Base-by-base conservation (phyloP, 1,140 invertebrate species). In the Tyrophagus putrescentiae region DNA sequence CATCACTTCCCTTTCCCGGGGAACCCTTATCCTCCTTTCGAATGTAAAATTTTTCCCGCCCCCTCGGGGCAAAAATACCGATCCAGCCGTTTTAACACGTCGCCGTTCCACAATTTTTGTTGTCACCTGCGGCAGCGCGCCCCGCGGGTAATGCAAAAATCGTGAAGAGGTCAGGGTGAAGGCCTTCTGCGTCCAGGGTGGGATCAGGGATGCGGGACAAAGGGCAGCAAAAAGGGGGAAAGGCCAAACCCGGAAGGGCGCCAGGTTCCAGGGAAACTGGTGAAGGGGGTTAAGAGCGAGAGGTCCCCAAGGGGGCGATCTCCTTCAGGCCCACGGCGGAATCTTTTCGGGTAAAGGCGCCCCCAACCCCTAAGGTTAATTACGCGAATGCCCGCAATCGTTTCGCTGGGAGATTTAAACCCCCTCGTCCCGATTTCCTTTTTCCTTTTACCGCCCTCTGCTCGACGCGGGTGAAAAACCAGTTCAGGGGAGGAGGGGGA, bases 371-470 rank as follows among this genome's bases (percentile, higher is more conserved):
- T 90, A 61, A 92, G 72, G 73, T 66, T 66, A 28, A 66, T 50
- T 7, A 66, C 65, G 58, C 64, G 21, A n/a, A 62, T 94, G 41
- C 90, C 91, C 70, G 84, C 87, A 23, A 96, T 76, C 57, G 95
- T 82, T 79, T 96, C 92, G 69, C 91, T 94, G 83, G 93, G 91
- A 25, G 94, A 73, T 71, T 93, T 94, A 87, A 67, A n/a, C 92
- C 77, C 68, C 87, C 62, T 61, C 75, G 72, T 60, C 74, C 72
- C 16, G 65, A 58, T 32, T 63, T 65, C 72, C 73, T 73, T 61
- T 90, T 75, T 54, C 71, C 70, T 65, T 74, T 73, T 4, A 78
- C 81, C 70, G 83, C 83, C n/a, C 36, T 11, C 23, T 4, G 27
- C 16, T 34, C 25, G n/a, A 33, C 29, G 70, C 83, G 86, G 1